Evolutionary conservation across 2,113 vertebrate genomes (phyloP).

Genomic region (Oreochromis spilurus): DNA sequence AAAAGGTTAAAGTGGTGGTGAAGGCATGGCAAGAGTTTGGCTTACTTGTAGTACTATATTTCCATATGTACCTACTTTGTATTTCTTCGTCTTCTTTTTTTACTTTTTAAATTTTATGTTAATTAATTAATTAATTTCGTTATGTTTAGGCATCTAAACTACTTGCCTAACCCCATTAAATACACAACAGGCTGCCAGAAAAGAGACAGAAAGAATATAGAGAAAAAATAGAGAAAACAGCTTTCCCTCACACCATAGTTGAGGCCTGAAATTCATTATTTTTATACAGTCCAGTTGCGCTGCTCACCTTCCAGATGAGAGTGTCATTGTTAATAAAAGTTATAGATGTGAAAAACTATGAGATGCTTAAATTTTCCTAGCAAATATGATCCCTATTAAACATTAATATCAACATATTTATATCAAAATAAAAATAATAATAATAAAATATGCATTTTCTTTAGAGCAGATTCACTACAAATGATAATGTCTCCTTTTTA

Average conservation of each 20-base stretch:
- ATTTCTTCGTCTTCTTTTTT: background rate
- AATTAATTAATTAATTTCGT: background rate
- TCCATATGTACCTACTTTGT: background rate
- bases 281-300: background rate
- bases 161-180: background rate
- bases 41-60: background rate
- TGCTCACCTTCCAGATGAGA: background rate
- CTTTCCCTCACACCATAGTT: background rate
- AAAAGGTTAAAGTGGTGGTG: background rate
- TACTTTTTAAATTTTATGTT: background rate
- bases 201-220: too few species aligned
- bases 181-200: background rate
- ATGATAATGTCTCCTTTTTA: background rate
- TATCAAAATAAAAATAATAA: background rate
- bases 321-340: background rate
- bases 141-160: background rate
- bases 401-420: background rate
- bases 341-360: background rate
- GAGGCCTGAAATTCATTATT: background rate
- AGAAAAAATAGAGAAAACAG: fast-evolving
- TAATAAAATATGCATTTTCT: background rate
- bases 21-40: background rate
- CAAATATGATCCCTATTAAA: background rate
- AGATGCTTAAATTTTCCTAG: background rate
- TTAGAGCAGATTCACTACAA: background rate